Evolutionary conservation across 2,113 vertebrate genomes (phyloP), one percentile per base, ranked within the genome.

Genomic region (Arvicanthis niloticus): DNA sequence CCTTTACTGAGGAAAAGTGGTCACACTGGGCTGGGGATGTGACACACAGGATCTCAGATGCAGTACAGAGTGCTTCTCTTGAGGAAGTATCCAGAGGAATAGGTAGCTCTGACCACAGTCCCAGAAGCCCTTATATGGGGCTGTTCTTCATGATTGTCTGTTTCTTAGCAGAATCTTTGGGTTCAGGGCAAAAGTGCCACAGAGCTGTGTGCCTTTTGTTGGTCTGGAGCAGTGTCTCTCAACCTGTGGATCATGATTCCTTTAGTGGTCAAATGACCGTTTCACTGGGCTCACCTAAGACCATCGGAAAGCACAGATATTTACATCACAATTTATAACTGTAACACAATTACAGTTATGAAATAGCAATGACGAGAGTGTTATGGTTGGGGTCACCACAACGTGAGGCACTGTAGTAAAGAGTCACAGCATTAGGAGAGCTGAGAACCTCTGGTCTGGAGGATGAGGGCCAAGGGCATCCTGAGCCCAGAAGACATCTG

Each of bases 21-120:
- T 75, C 34, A 6, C 16, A 42, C 3, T 37, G 34, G 70, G 11
- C 16, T 31, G 21, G 31, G 82, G 19, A 1, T 16, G 67, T 11
- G 5, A 51, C 13, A 13, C 0, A 0, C 1, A 1, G 2, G 67
- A 56, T n/a, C 67, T 60, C 37, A 76, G 56, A 16, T 13, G 4
- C 4, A 8, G 58, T 26, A 45, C 26, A 16, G 31, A 65, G 45
- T 31, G 82, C 40, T 42, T 65, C 82, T 45, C 58, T 45, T 31
- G 60, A 65, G 82, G 58, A 65, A 65, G 26, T 40, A 12, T 31
- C 16, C 58, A 65, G 26, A 31, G 53, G 78, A 37, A 37, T 56
- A 40, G 2, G 42, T 26, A 40, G 86, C 65, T 40, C 22, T 48
- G 53, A 70, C 77, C 45, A 4, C 8, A 40, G 53, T 45, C n/a